Evolutionary conservation across 2,888 invertebrate genomes (phyloP).

Genomic region (Drosophila formosana): DNA sequence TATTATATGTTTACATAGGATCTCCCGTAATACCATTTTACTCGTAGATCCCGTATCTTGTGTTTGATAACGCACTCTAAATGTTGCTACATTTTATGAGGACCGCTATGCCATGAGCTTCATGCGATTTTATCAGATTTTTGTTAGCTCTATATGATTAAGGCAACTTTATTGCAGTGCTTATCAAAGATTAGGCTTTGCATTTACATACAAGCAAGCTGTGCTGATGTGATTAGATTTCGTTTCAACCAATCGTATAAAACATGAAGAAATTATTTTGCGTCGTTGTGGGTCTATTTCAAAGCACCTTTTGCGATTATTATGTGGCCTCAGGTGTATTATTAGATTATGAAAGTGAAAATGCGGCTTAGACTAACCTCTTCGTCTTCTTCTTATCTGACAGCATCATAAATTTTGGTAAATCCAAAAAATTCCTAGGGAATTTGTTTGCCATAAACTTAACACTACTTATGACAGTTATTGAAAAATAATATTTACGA

Average conservation of each 20-base stretch:
- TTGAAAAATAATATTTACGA: not conserved
- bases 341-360: constrained; percentile 32
- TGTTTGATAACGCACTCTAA: constrained; percentile 9
- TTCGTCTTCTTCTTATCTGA: not conserved
- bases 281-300: constrained; percentile 19
- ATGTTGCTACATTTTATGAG: constrained; percentile 18
- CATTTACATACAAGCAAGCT: constrained; percentile 44
- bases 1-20: not conserved
- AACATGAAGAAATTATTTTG: constrained; percentile 21
- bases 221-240: constrained; percentile 43
- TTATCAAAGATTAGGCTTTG: constrained; percentile 68
- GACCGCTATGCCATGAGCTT: constrained; percentile 7
- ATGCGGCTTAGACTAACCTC: constrained; percentile 1
- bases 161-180: constrained; percentile 61
- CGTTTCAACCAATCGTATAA: constrained; percentile 18
- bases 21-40: not conserved
- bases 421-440: not conserved
- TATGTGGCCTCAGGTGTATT: constrained; percentile 18
- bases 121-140: constrained; percentile 55
- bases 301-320: constrained; percentile 15
- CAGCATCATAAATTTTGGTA: not conserved
- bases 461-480: not conserved
- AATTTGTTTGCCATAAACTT: not conserved
- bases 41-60: constrained; percentile 6
- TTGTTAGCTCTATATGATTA: constrained; percentile 38